Conservation (phyloP, 2,888 invertebrate genomes). For the Folsomia manolachei region DNA sequence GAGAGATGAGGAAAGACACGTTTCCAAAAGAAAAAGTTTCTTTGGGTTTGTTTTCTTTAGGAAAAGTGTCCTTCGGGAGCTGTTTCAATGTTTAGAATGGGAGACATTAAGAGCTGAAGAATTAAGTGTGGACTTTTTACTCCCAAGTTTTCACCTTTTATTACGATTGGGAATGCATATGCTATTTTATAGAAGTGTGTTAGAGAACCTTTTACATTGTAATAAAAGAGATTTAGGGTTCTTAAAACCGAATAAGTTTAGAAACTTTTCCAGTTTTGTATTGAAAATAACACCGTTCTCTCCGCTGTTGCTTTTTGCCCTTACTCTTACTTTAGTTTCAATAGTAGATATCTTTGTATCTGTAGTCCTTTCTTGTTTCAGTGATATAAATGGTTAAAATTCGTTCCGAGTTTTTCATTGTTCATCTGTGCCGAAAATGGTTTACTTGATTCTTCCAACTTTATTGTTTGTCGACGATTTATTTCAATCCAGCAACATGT, state of each 20-base stretch:
- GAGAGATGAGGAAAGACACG: constrained; percentile 11
- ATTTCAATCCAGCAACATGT: neutral
- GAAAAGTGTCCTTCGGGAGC: constrained; percentile 18
- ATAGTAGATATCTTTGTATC: too few relatives aligned
- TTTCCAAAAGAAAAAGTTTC: constrained; percentile 12
- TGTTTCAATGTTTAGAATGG: constrained; percentile 18
- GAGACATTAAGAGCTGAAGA: constrained; percentile 16
- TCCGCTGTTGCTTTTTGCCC: neutral
- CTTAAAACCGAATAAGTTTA: constrained; percentile 16
- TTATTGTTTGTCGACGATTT: neutral
- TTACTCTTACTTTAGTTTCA: too few relatives aligned
- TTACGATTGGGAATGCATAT: constrained; percentile 21
- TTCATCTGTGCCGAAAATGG: neutral
- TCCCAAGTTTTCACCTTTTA: constrained; percentile 20
- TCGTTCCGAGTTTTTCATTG: too few relatives aligned
- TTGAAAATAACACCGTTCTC: neutral
- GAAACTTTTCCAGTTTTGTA: neutral
- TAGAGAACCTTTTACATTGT: constrained; percentile 15
- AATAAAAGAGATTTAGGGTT: constrained; percentile 23
- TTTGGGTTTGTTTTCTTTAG: constrained; percentile 19
- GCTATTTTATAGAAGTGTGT: constrained; percentile 18
- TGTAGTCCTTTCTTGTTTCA: too few relatives aligned
- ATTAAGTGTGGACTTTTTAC: constrained; percentile 16
- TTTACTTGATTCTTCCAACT: neutral
- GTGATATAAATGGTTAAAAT: too few relatives aligned